Conservation (phyloP, 2,113 vertebrate genomes). For the Nematolebias whitei region DNA sequence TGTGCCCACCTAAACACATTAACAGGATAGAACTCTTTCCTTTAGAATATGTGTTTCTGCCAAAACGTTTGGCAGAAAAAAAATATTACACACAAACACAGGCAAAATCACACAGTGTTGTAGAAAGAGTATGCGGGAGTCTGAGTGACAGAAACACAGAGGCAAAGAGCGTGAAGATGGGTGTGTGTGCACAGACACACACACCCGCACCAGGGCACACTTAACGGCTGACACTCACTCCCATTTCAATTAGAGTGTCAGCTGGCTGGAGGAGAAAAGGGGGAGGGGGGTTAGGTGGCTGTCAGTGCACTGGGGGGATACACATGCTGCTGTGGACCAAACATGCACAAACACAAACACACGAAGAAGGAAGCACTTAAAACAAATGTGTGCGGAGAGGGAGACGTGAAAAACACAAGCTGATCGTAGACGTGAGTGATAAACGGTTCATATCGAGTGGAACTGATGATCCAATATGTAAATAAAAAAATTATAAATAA, state of each 20-base stretch:
- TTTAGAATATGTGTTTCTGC: slow-evolving; percentile 33
- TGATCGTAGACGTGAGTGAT: neutral
- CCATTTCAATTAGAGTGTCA: slow-evolving; percentile 80
- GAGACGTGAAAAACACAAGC: neutral
- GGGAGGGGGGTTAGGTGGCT: slow-evolving; percentile 32
- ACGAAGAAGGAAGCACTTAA: neutral
- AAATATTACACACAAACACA: slow-evolving; percentile 27
- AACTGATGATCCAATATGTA: neutral
- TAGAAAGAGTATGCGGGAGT: slow-evolving; percentile 67
- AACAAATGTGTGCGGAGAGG: neutral
- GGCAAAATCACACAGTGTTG: slow-evolving; percentile 49
- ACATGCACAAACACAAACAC: slow-evolving; percentile 40
- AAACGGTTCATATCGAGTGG: neutral
- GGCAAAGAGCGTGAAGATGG: slow-evolving; percentile 68
- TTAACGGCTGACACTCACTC: slow-evolving; percentile 76
- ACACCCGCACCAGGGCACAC: slow-evolving; percentile 40
- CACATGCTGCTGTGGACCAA: slow-evolving; percentile 60
- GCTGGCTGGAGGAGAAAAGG: slow-evolving; percentile 71
- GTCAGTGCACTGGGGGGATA: slow-evolving; percentile 64
- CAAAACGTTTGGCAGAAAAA: slow-evolving; percentile 34
- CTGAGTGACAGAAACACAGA: slow-evolving; percentile 71
- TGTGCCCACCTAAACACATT: slow-evolving; percentile 33
- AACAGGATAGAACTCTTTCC: slow-evolving; percentile 19
- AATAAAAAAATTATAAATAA: slow-evolving; percentile 9
- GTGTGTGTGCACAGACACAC: slow-evolving; percentile 21